phyloP scores from a whole-genome alignment of 2,888 invertebrate genomes.

The Platypus cylindrus region DNA sequence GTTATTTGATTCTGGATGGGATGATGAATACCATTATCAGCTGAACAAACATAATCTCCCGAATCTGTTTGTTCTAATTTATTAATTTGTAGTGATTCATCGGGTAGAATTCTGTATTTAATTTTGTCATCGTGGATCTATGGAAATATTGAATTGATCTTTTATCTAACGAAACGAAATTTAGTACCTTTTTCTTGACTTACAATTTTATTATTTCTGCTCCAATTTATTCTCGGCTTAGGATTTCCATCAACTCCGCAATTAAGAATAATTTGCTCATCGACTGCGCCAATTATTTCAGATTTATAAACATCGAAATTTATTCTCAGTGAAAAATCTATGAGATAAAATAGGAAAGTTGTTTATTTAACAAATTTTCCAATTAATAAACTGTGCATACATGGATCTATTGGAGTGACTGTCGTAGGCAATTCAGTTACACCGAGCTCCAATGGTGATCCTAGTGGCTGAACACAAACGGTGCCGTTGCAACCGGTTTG shows the following conservation, averaged over 20 bases:
- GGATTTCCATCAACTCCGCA: slow-evolving; percentile 71
- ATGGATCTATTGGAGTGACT: too few species aligned
- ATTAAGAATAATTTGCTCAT: slow-evolving; percentile 57
- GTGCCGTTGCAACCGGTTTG: slow-evolving; percentile 62
- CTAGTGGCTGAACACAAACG: slow-evolving; percentile 53
- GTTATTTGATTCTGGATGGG: slow-evolving; percentile 55
- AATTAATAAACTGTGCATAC: too few species aligned
- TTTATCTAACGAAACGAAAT: too few species aligned
- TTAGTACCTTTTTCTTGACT: too few species aligned
- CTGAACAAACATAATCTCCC: slow-evolving; percentile 76
- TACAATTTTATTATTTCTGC: slow-evolving; percentile 41
- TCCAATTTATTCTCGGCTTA: slow-evolving; percentile 66
- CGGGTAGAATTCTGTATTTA: slow-evolving; percentile 55
- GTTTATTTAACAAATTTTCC: too few species aligned
- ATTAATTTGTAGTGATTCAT: slow-evolving; percentile 68
- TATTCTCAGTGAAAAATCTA: slow-evolving; percentile 31
- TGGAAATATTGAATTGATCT: too few species aligned
- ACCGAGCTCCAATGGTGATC: too few species aligned
- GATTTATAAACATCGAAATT: slow-evolving; percentile 39
- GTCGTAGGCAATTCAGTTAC: too few species aligned
- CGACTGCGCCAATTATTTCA: slow-evolving; percentile 53
- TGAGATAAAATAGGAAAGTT: too few species aligned
- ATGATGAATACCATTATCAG: slow-evolving; percentile 62
- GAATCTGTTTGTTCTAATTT: slow-evolving; percentile 67
- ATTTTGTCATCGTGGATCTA: slow-evolving; percentile 64